phyloP scores from a whole-genome alignment of 2,888 invertebrate species.

The Myathropa florea region DNA sequence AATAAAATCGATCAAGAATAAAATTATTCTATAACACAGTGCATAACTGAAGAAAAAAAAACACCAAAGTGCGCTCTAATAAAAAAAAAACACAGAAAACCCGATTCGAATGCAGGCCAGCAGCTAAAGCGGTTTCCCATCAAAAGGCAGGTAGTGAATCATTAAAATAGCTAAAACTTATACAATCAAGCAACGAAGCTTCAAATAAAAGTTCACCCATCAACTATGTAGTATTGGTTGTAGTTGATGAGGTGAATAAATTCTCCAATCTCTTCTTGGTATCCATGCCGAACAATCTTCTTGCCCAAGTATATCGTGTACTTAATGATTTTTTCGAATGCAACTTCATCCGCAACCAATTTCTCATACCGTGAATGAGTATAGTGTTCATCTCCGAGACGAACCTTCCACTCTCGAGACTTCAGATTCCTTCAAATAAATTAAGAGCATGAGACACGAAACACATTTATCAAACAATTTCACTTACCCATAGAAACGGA shows the following conservation, averaged over 20 bases:
- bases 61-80: background rate
- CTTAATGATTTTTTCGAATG: constrained; percentile 79
- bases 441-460: background rate
- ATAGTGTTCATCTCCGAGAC: constrained; percentile 74
- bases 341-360: constrained; percentile 76
- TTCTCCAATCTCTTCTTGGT: constrained; percentile 80
- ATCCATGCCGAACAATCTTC: constrained; percentile 79
- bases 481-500: constrained; percentile 82
- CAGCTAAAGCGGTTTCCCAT: constrained; percentile 26
- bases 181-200: background rate
- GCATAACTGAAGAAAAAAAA: background rate
- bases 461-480: background rate
- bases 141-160: constrained; percentile 50
- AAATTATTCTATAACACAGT: constrained; percentile 35
- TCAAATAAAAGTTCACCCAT: constrained; percentile 85
- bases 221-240: constrained; percentile 77
- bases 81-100: background rate
- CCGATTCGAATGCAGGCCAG: background rate
- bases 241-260: constrained; percentile 79
- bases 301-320: constrained; percentile 80
- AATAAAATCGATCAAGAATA: constrained; percentile 18
- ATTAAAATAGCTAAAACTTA: constrained; percentile 1
- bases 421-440: constrained; percentile 76
- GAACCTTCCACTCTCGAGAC: constrained; percentile 75
- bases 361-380: constrained; percentile 78